A percentile compares a stretch with the other conserved stretches of the same genome.
Conservation (phyloP, 1,140 invertebrate species). For the Aphelinus certus region DNA sequence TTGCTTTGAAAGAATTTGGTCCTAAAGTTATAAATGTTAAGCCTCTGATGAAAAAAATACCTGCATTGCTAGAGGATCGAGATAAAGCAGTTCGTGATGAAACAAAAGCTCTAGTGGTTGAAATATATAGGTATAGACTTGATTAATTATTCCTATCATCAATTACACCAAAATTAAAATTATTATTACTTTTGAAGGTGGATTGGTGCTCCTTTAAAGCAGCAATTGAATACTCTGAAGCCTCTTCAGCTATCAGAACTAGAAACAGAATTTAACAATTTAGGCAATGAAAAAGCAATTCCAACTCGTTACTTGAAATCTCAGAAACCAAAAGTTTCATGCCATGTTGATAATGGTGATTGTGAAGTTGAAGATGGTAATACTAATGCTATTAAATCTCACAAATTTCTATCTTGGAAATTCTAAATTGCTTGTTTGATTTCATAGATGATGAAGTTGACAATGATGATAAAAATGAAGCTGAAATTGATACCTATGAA, state of each 20-base stretch:
- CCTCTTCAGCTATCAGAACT: conserved; percentile 90
- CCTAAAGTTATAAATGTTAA: conserved; percentile 91
- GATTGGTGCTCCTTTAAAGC: conserved; percentile 87
- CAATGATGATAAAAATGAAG: conserved; percentile 68
- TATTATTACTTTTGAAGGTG: conserved; percentile 68
- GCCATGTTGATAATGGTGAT: conserved; percentile 67
- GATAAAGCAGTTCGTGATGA: conserved; percentile 94
- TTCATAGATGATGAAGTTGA: conserved; percentile 68
- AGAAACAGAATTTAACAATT: conserved; percentile 83
- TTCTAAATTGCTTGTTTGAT: neutral
- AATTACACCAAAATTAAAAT: conserved; percentile 19
- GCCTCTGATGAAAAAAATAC: conserved; percentile 87
- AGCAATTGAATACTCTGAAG: conserved; percentile 86
- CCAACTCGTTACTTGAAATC: conserved; percentile 87
- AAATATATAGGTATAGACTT: conserved; percentile 79
- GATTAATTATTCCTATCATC: neutral
- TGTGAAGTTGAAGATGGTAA: conserved; percentile 65
- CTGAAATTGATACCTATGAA: conserved; percentile 91
- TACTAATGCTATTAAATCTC: conserved; percentile 44
- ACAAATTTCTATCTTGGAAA: neutral
- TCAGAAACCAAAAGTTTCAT: conserved; percentile 81
- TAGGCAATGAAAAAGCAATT: conserved; percentile 75
- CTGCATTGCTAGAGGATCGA: conserved; percentile 85
- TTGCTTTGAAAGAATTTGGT: conserved; percentile 85
- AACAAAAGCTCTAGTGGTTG: conserved; percentile 86